Conservation (phyloP, 1,140 invertebrate genomes). For the Theocolax elegans region DNA sequence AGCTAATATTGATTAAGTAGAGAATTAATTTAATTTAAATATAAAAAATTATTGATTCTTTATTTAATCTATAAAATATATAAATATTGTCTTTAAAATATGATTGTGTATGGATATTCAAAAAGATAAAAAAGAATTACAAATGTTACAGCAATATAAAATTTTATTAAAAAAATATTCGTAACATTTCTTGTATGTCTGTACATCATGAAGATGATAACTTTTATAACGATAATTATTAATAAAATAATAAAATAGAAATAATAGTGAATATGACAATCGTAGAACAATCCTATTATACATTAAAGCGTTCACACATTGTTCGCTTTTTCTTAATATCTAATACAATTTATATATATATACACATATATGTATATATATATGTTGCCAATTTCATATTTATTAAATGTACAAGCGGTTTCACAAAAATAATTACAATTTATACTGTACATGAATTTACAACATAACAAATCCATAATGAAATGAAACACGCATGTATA, state of each 20-base stretch:
- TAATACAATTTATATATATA: too few species aligned
- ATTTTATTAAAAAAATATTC: constrained; percentile 44
- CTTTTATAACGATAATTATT: constrained; percentile 37
- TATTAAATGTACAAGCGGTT: constrained; percentile 35
- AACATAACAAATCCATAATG: constrained; percentile 37
- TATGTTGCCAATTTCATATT: constrained; percentile 8
- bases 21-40: too few species aligned
- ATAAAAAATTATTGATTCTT: too few species aligned
- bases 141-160: constrained; percentile 38
- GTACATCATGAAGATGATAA: constrained; percentile 40
- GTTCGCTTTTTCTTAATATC: constrained; percentile 21
- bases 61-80: too few species aligned
- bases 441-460: constrained; percentile 34
- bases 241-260: constrained; percentile 41
- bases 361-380: too few species aligned
- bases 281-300: constrained; percentile 36
- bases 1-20: too few species aligned
- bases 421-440: constrained; percentile 37
- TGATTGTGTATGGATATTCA: too few species aligned
- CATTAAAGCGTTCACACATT: constrained; percentile 23
- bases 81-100: too few species aligned
- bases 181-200: constrained; percentile 38
- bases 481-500: constrained; percentile 2
- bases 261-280: constrained; percentile 33
- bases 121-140: neutral